Conservation (phyloP, 1,140 invertebrate species). For the Sitodiplosis mosellana region DNA sequence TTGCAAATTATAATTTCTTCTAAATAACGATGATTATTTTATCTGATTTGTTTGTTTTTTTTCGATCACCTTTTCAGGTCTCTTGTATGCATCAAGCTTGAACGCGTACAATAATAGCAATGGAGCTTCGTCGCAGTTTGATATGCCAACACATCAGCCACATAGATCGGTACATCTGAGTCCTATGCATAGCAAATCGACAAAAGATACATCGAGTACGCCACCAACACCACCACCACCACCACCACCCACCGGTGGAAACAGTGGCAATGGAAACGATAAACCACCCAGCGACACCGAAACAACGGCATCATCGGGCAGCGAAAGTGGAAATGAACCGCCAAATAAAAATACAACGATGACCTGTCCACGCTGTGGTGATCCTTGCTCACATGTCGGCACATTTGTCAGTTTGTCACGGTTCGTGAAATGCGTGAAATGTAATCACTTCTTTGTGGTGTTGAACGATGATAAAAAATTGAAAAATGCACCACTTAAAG, state of each 20-base stretch:
- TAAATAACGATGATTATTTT: neutral
- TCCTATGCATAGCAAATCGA: conserved; percentile 3
- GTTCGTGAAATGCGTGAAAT: conserved; percentile 96
- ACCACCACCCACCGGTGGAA: neutral
- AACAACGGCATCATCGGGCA: conserved; percentile 9
- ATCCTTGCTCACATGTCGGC: conserved; percentile 89
- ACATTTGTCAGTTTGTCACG: conserved; percentile 91
- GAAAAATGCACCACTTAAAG: conserved; percentile 44
- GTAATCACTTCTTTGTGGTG: conserved; percentile 95
- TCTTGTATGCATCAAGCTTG: neutral
- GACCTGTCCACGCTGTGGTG: conserved; percentile 85
- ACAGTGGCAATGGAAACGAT: neutral
- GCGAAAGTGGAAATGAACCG: conserved; percentile 15
- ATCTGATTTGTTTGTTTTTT: neutral
- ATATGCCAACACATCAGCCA: no score
- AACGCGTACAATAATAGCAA: conserved; percentile 1
- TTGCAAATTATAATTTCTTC: neutral
- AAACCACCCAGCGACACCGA: neutral
- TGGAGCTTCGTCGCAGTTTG: neutral
- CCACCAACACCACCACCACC: neutral
- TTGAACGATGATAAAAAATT: conserved; percentile 69
- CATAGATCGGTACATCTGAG: conserved; percentile 1
- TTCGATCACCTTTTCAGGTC: neutral
- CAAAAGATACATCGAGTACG: conserved; percentile 1
- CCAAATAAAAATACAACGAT: conserved; percentile 31